A percentile compares a stretch with the other conserved stretches of the same genome.
These are phyloP conservation scores for Oasisia sp. DNA, from an alignment of 2,888 invertebrate genomes.

Conservation along the genomic window DNA sequence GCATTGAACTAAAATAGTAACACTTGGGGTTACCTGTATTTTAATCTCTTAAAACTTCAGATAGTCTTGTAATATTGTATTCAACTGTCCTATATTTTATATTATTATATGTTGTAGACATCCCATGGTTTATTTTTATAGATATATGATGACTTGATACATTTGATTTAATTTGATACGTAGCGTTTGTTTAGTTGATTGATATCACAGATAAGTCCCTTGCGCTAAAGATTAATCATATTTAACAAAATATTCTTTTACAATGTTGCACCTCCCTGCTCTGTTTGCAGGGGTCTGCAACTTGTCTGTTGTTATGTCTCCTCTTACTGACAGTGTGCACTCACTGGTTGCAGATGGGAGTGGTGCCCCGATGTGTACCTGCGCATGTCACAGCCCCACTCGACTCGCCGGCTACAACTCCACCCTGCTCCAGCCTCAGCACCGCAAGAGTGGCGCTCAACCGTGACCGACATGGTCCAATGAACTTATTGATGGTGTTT, in stretches of 20 bases:
- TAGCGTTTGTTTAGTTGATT: too few relatives aligned
- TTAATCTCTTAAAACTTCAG: background rate
- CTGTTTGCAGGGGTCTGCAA: background rate
- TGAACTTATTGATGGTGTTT: background rate
- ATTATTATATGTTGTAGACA: too few relatives aligned
- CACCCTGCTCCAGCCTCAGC: constrained; percentile 21
- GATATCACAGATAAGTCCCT: too few relatives aligned
- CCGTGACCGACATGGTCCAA: background rate
- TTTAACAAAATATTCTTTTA: too few relatives aligned
- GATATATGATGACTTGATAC: too few relatives aligned
- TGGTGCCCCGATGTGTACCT: constrained; percentile 29
- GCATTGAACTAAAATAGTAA: background rate
- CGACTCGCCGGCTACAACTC: constrained; percentile 36
- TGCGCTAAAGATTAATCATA: too few relatives aligned
- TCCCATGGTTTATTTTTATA: too few relatives aligned
- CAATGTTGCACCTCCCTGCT: too few relatives aligned
- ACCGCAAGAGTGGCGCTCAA: background rate
- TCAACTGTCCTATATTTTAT: too few relatives aligned
- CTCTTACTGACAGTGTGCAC: background rate
- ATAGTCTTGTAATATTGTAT: background rate
- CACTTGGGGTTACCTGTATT: background rate
- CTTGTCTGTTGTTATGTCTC: too few relatives aligned
- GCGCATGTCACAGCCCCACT: constrained; percentile 40
- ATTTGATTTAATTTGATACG: too few relatives aligned
- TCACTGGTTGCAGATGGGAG: background rate